These are phyloP conservation scores for Sebastes kiyomatsui DNA, from an alignment of 2,797 vertebrate genomes.

Conservation along the genomic window DNA sequence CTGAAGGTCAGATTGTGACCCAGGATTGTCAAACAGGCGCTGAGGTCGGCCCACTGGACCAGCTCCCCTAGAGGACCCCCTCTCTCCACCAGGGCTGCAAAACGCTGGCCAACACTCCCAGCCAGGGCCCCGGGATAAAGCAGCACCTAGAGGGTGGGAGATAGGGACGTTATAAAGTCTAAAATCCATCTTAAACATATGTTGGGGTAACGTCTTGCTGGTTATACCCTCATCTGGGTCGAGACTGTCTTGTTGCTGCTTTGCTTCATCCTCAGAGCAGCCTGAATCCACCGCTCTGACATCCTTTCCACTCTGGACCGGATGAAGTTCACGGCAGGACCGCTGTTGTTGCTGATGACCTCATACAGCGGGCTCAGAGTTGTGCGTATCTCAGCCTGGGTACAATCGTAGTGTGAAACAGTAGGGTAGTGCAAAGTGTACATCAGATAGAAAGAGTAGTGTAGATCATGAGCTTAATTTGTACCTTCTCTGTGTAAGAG, in stretches of 20 bases:
- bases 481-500: conserved; percentile 58
- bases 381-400: conserved; percentile 65
- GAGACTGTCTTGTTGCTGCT: conserved; percentile 43
- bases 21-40: conserved; percentile 75
- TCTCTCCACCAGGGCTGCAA: conserved; percentile 74
- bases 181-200: background rate
- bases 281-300: conserved; percentile 69
- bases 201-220: background rate
- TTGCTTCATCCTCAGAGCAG: conserved; percentile 61
- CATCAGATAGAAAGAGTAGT: background rate
- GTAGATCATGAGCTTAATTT: background rate
- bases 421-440: background rate
- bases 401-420: background rate
- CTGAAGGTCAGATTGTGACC: conserved; percentile 78
- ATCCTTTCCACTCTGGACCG: conserved; percentile 74
- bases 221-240: conserved; percentile 66
- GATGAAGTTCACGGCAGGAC: conserved; percentile 75
- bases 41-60: conserved; percentile 83
- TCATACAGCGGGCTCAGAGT: conserved; percentile 61
- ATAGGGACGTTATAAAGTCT: background rate
- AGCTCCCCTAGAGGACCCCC: conserved; percentile 82
- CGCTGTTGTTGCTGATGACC: conserved; percentile 52
- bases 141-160: conserved; percentile 65
- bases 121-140: conserved; percentile 76
- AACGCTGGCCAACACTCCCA: conserved; percentile 68